phyloP scores from a whole-genome alignment of 1,140 invertebrate species.

The Neodiprion virginianus region DNA sequence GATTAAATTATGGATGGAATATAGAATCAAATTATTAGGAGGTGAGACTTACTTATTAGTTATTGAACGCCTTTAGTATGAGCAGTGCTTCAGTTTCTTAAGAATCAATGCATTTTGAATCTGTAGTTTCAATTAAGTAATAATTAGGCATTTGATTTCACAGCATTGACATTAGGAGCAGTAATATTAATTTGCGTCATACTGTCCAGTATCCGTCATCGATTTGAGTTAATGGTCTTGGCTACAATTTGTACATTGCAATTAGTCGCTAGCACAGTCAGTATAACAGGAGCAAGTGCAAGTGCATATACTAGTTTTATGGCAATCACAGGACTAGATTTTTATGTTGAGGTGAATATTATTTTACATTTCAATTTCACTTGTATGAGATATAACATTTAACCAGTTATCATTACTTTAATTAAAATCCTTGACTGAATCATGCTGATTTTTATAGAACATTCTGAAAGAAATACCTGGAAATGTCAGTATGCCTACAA shows the following conservation, averaged over 20 bases:
- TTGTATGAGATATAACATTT: slow-evolving; percentile 6
- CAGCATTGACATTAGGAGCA: slow-evolving; percentile 28
- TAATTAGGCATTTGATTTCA: slow-evolving; percentile 12
- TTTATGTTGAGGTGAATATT: slow-evolving; percentile 33
- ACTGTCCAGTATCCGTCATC: slow-evolving; percentile 24
- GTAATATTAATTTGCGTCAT: slow-evolving; percentile 30
- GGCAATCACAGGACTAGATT: slow-evolving; percentile 31
- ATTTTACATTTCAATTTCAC: not conserved
- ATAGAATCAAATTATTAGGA: slow-evolving; percentile 37
- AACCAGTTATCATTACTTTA: not conserved
- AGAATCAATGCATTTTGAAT: too few species aligned
- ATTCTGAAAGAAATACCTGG: slow-evolving; percentile 26
- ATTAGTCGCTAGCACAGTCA: slow-evolving; percentile 29
- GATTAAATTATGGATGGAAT: slow-evolving; percentile 37
- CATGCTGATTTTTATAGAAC: slow-evolving; percentile 15
- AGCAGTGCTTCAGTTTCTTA: too few species aligned
- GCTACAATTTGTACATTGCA: slow-evolving; percentile 35
- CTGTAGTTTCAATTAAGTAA: not conserved
- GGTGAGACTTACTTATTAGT: slow-evolving; percentile 23
- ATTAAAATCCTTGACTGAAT: not conserved
- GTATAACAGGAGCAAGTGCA: slow-evolving; percentile 28
- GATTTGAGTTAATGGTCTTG: slow-evolving; percentile 29
- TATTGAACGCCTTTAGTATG: too few species aligned
- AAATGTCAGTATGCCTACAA: slow-evolving; percentile 12
- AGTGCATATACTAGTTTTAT: slow-evolving; percentile 32